phyloP scores from a whole-genome alignment of 2,113 vertebrate species.

The Fulmarus glacialis region DNA sequence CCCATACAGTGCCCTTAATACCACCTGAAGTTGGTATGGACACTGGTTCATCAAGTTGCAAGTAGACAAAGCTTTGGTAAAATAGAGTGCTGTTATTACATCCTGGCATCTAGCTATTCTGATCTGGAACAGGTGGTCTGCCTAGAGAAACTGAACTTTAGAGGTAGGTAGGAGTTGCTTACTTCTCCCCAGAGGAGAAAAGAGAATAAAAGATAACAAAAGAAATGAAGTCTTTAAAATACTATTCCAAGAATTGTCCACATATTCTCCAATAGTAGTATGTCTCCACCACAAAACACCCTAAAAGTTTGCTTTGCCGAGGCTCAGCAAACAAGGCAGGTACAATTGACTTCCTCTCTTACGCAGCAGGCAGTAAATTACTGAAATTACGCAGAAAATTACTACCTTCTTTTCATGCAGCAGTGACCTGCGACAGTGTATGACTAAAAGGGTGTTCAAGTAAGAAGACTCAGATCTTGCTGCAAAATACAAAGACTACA shows the following conservation, averaged over 20 bases:
- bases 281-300: background rate
- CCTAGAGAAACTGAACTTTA: background rate
- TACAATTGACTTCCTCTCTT: background rate
- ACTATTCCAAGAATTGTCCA: background rate
- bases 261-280: background rate
- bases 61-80: background rate
- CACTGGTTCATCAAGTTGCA: background rate
- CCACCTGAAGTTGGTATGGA: background rate
- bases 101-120: background rate
- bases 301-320: background rate
- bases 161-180: background rate
- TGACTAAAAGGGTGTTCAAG: background rate
- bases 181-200: background rate
- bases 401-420: background rate
- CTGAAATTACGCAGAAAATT: too few species aligned
- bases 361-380: background rate
- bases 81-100: background rate
- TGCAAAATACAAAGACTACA: background rate
- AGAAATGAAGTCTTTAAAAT: background rate
- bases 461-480: background rate
- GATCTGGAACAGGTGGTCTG: background rate
- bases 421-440: fast-evolving
- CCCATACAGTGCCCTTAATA: background rate
- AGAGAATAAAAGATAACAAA: background rate
- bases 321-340: background rate